Base-by-base conservation (phyloP, 2,888 invertebrate genomes). In the Diaperis boleti region DNA sequence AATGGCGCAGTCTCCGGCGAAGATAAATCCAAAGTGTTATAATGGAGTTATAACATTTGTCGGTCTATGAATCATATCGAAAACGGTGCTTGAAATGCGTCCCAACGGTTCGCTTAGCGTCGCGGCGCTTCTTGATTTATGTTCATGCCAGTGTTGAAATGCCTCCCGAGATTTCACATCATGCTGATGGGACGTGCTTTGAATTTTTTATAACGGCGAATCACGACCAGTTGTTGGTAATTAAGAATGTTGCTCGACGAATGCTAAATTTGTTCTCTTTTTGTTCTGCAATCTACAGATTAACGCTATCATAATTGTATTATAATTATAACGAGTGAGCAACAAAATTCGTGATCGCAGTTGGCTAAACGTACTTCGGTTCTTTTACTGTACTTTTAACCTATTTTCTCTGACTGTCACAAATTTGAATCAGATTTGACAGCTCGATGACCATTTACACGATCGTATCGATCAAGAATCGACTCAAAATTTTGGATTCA, bases 21-120 rank as follows among this genome's bases (percentile, higher is more conserved):
- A 11, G 56, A 62, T 54, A 59, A 59, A 45, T 39, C 59, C 33
- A 41, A 54, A 59, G 14, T 39, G 59, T 59, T 63, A 62, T 29
- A 8, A 71, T 70, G 65, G 64, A 67, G 70, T 67, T 66, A 69
- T 69, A 69, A 71, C 72, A 75, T 76, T 78, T 75, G 76, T 69
- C 71, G 63, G 64, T 67, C 72, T 72, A 74, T 75, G 76, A 76
- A 78, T 77, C 76, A 75, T 72, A 69, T 69, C 62, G 63, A 45
- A 60, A 62, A 63, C 54, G 22, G 44, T 61, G 59, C 56, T 59
- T 64, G 71, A 73, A 75, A 76, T 75, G 74, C 67, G 71, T 74
- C 76, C 77, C 72, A 63, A 35, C 70, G 76, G 76, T 67, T 70
- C 75, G 74, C 75, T 77, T 74, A 76, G 71, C 71, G 69, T 67